Conservation (phyloP, 2,888 invertebrate species). For the Ferrisia virgata region DNA sequence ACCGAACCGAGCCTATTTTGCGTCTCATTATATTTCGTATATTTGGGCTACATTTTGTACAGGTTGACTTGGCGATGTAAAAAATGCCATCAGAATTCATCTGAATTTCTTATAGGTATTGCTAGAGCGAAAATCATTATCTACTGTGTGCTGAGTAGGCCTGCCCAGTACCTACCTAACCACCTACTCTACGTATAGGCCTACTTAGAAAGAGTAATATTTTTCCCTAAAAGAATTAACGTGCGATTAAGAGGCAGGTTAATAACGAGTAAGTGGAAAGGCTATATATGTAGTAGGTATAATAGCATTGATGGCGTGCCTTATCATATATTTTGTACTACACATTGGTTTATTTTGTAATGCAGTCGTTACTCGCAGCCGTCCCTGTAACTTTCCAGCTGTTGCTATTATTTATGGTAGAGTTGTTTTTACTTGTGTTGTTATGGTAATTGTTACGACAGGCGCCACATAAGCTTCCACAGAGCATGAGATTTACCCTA, state of each 20-base stretch:
- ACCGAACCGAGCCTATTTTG: no score
- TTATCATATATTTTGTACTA: constrained; percentile 13
- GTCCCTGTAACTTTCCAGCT: constrained; percentile 2
- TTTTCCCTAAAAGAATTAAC: background rate
- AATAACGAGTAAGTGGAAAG: background rate
- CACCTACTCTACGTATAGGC: no score
- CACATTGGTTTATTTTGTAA: background rate
- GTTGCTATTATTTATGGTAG: constrained; percentile 26
- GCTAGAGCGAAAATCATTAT: no score
- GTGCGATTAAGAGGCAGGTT: background rate
- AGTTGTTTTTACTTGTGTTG: constrained; percentile 18
- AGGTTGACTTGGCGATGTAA: no score
- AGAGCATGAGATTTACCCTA: background rate
- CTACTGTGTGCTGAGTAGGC: no score
- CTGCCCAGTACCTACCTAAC: no score
- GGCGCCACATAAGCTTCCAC: background rate
- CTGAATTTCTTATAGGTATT: no score
- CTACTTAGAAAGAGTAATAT: background rate
- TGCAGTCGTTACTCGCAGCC: background rate
- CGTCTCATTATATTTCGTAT: no score
- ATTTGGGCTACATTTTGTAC: no score
- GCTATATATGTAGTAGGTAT: no score
- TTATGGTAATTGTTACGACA: constrained; percentile 24
- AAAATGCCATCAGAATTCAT: no score
- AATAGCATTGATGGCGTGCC: background rate